These are phyloP conservation scores for Tricholaema leucomelas DNA, from an alignment of 2,113 vertebrate species.

Conservation along the genomic window DNA sequence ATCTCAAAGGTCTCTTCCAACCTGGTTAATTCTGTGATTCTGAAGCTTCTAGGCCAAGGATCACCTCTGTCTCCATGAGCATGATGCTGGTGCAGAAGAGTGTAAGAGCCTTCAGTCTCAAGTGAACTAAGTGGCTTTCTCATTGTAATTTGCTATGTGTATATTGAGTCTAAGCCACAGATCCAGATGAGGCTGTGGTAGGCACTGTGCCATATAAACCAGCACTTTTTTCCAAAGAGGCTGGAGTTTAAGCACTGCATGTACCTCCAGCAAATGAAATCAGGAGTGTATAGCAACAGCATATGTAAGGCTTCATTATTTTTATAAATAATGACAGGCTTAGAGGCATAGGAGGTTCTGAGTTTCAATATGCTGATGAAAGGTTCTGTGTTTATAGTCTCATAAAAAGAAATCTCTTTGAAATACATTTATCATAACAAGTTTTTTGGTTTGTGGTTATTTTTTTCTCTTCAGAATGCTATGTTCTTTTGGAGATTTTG, in stretches of 20 bases:
- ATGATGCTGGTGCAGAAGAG: background rate
- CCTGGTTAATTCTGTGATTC: no score
- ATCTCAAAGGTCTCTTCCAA: no score
- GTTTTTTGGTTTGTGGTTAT: background rate
- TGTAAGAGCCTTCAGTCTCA: background rate
- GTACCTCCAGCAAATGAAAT: background rate
- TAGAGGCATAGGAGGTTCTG: background rate
- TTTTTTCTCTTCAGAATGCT: background rate
- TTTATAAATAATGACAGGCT: background rate
- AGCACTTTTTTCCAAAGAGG: background rate
- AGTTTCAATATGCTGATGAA: constrained; percentile 14
- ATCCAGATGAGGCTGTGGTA: background rate
- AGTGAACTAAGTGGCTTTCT: background rate
- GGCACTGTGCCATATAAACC: background rate
- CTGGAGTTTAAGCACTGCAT: background rate
- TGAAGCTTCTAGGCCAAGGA: background rate
- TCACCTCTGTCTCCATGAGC: background rate
- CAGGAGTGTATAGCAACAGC: background rate
- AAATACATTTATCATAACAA: background rate
- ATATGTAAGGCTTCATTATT: background rate
- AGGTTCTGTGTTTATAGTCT: background rate
- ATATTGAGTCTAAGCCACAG: background rate
- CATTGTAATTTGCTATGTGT: background rate
- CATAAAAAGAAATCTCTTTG: background rate
- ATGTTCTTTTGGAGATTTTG: background rate